phyloP scores from a whole-genome alignment of 2,113 vertebrate genomes.

The Hepsetus odoe region DNA sequence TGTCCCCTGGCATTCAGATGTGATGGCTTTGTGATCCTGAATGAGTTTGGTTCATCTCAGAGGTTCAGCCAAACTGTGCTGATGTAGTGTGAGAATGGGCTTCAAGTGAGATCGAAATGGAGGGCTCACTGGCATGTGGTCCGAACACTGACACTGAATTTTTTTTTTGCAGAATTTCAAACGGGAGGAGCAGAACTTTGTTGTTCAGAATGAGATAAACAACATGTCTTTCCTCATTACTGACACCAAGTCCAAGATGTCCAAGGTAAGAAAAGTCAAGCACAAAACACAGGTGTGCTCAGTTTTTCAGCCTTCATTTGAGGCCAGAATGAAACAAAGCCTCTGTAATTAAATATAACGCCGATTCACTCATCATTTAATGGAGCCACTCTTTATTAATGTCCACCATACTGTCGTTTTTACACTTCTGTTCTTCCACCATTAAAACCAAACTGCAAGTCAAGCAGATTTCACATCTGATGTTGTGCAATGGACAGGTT shows the following conservation, averaged over 20 bases:
- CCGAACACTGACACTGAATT: not conserved
- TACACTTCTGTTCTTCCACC: too few relatives aligned
- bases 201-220: constrained; percentile 98
- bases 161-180: constrained; percentile 89
- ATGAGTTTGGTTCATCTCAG: not conserved
- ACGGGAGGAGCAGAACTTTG: constrained; percentile 96
- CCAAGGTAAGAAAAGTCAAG: constrained; percentile 81
- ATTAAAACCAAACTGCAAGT: too few relatives aligned
- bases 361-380: too few relatives aligned
- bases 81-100: not conserved
- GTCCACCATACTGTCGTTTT: too few relatives aligned
- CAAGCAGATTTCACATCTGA: too few relatives aligned
- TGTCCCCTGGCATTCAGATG: not conserved
- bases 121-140: not conserved
- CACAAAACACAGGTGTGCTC: too few relatives aligned
- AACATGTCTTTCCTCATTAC: constrained; percentile 98
- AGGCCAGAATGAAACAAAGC: too few relatives aligned
- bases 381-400: too few relatives aligned
- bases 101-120: not conserved
- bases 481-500: too few relatives aligned
- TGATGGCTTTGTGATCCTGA: not conserved
- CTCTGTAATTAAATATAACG: too few relatives aligned
- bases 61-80: not conserved
- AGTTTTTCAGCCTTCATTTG: not conserved
- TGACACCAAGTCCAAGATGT: constrained; percentile 96